Percentiles rank a stretch among this genome's conserved stretches.
Evolutionary conservation across 1,140 invertebrate genomes (phyloP).

Genomic region (Pteromalus puparum): DNA sequence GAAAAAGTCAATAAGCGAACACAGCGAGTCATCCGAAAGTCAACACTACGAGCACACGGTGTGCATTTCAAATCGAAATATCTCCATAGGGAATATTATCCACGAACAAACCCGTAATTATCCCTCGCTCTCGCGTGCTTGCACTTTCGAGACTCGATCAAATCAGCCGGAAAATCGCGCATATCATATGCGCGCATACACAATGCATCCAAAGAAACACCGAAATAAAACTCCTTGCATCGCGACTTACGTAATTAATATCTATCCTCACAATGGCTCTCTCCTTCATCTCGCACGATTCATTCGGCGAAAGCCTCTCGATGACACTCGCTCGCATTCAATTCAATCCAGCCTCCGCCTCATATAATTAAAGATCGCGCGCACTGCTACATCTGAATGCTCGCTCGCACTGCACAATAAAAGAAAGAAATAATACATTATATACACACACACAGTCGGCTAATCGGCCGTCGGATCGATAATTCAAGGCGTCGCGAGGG

Average conservation of each 20-base stretch:
- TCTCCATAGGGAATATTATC: not conserved
- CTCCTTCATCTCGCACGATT: not conserved
- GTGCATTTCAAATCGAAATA: not conserved
- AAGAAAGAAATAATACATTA: too few species aligned
- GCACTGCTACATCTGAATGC: not conserved
- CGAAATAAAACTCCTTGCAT: not conserved
- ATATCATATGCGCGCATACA: too few species aligned
- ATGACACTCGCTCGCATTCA: not conserved
- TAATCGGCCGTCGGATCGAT: not conserved
- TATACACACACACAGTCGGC: not conserved
- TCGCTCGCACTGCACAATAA: too few species aligned
- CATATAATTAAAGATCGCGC: not conserved
- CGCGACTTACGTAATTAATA: not conserved
- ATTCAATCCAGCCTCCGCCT: not conserved
- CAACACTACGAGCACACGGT: too few species aligned
- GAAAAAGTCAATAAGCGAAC: too few species aligned
- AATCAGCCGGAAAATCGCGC: too few species aligned
- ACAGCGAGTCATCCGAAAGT: too few species aligned
- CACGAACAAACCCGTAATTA: not conserved
- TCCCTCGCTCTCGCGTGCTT: not conserved
- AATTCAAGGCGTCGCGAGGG: not conserved
- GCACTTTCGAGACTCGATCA: too few species aligned
- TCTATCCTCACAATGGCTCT: not conserved
- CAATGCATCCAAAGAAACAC: not conserved
- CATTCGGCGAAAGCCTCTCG: too few species aligned